Evolutionary conservation across 2,888 invertebrate species (phyloP), one percentile per base, ranked within the genome.

Genomic region (Megastigmus dorsalis): DNA sequence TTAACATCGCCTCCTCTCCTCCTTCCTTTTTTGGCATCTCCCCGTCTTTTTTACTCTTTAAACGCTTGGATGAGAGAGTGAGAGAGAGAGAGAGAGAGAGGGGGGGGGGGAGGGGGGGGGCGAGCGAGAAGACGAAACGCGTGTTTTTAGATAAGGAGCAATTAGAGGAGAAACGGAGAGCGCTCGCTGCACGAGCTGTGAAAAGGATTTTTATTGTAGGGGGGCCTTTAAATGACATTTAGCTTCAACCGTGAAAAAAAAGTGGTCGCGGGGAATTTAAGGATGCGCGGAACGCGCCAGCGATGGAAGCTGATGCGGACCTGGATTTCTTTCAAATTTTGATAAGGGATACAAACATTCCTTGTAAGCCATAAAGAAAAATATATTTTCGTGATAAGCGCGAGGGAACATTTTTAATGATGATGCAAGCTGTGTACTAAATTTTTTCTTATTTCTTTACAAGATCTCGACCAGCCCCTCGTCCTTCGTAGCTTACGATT

Each of bases 131-230:
- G 71, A 65, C 59, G 69, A 54, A 69, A 68, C 71, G 54, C 59
- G 65, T 66, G 72, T 76, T 76, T 76, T 76, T 73, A 76, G 76
- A 78, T 75, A 76, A 76, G 71, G 26, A 69, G 59, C 65, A 63
- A 76, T 69, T 77, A 77, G 79, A 79, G 77, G 70, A 66, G 66
- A 75, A 75, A 59, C 38, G 15, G 6, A n/a, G 28, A 3, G 15
- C 36, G 23, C 20, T 33, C 41, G 60, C 15, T 26, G 41, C 26
- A 62, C 66, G 75, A 79, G 76, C 79, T 80, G 83, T 81, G 81
- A 82, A 84, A 84, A 83, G 82, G 80, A 83, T 83, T 82, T 82
- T 84, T 84, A 84, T 79, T 81, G 81, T 79, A n/a, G n/a, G n/a
- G n/a, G 54, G 76, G 77, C 77, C 75, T 77, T 80, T 69, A 74